Evolutionary conservation across 2,113 vertebrate species (phyloP).

Genomic region (cattle (Bos taurus)): ARS-UCD2.0 NC_037352.1:39288501-39289000

Average conservation of each 20-base stretch:
- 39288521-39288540: not conserved
- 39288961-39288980: accelerated
- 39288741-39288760: not conserved
- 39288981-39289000: accelerated
- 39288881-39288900: accelerated
- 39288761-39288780: not conserved
- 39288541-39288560: not conserved
- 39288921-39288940: not conserved
- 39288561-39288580: not conserved
- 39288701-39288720: not conserved
- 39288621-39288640: not conserved
- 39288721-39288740: not conserved
- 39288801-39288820: not conserved
- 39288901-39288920: not conserved
- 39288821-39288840: not conserved
- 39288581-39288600: not conserved
- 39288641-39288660: not conserved
- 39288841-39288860: not conserved
- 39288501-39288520: not conserved
- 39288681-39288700: not conserved
- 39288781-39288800: not conserved
- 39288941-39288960: not conserved
- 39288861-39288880: not conserved
- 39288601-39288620: not conserved
- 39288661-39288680: not conserved